These are phyloP conservation scores for Caenorhabditis tropicalis DNA, from an alignment of 1,140 invertebrate species.

Conservation along the genomic window DNA sequence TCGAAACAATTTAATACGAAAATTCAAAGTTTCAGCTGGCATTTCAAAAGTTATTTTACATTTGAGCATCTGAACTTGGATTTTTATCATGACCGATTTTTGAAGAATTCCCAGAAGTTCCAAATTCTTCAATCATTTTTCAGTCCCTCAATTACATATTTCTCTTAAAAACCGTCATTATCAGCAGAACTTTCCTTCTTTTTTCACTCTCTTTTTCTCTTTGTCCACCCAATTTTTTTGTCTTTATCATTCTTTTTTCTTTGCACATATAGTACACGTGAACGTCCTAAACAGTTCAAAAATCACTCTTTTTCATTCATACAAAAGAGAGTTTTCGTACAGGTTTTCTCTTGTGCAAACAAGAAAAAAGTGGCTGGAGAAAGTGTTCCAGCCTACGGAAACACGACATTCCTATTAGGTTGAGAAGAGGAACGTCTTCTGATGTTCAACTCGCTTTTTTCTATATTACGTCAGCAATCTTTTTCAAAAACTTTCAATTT, in stretches of 20 bases:
- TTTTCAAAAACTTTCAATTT: not conserved
- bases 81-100: too few species aligned
- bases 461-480: too few species aligned
- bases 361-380: too few species aligned
- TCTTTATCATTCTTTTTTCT: not conserved
- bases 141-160: not conserved
- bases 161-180: not conserved
- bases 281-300: not conserved
- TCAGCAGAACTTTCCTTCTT: not conserved
- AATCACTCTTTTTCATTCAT: not conserved
- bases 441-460: too few species aligned
- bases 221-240: not conserved
- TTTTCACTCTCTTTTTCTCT: not conserved
- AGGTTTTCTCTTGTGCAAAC: not conserved
- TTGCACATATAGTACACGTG: slow-evolving; percentile 3
- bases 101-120: too few species aligned
- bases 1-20: too few species aligned
- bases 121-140: not conserved
- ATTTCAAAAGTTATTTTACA: too few species aligned
- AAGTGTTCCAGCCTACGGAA: too few species aligned
- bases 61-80: too few species aligned
- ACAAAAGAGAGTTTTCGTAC: not conserved
- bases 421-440: too few species aligned
- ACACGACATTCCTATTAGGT: too few species aligned
- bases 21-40: too few species aligned